Evolutionary conservation across 2,113 vertebrate genomes (phyloP), one percentile per base, ranked within the genome.

Genomic region (Poecile atricapillus): DNA sequence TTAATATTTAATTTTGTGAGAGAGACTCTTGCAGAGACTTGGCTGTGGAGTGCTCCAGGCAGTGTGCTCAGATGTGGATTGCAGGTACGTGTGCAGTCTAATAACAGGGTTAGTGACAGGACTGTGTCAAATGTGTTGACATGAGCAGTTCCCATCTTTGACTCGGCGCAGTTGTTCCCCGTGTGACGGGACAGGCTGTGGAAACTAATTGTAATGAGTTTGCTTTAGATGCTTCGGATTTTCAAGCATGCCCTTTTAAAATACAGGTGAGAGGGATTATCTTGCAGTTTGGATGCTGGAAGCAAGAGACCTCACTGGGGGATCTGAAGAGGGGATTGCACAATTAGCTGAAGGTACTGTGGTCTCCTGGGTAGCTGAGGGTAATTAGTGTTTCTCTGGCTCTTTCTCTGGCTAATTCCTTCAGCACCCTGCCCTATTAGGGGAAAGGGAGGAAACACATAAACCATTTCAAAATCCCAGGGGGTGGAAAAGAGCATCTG

Each of bases 401-500:
- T 96, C 67, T 93, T 84, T 95, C 78, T 52, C 50, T 49, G 67
- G 69, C 94, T 96, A 95, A 96, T 97, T 97, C 90, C 92, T 96
- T 89, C 95, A 95, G 95, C 94, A 97, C 93, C 94, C 92, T 94
- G 87, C 87, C 90, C 93, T 95, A 41, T 95, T 96, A 96, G 90
- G 94, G 55, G 89, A 93, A 91, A 91, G 90, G 92, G 92, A 96
- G 89, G 95, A 96, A 97, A 91, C 79, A 43, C 76, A 94, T 86
- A 82, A 95, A 94, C 93, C 93, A 90, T 96, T 96, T 96, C 94
- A 95, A 65, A 97, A 93, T 97, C 95, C 95, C 96, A 93, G 89
- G 90, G 94, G 97, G 94, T 93, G 82, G 87, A 87, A 95, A 94
- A 95, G 95, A 97, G 95, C 97, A 97, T 96, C 97, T 97, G 96